phyloP scores from a whole-genome alignment of 2,797 vertebrate species.

The Acestrorhynchus altus region DNA sequence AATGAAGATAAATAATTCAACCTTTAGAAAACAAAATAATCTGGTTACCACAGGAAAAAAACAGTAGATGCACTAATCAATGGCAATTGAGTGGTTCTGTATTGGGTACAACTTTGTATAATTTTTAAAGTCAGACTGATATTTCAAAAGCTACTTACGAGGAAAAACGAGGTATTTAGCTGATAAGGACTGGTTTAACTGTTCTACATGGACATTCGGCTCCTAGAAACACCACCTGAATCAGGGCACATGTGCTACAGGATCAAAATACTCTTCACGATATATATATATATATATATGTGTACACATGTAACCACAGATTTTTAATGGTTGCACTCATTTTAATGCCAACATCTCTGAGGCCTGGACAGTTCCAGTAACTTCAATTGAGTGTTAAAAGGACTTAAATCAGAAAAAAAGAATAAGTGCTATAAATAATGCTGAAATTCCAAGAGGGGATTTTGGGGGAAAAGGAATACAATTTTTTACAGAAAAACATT shows the following conservation, averaged over 20 bases:
- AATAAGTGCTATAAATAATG: constrained; percentile 25
- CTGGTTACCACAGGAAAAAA: no score
- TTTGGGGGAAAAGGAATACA: constrained; percentile 11
- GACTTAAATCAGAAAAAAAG: not conserved
- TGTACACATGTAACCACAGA: not conserved
- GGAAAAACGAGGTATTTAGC: no score
- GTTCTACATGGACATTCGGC: not conserved
- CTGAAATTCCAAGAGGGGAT: constrained; percentile 15
- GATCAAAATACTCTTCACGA: not conserved
- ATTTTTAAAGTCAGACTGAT: no score
- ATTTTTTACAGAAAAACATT: constrained; percentile 12
- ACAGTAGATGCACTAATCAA: no score
- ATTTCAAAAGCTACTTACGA: no score
- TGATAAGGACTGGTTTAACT: not conserved
- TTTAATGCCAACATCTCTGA: constrained; percentile 41
- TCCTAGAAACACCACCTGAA: not conserved
- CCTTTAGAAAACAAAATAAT: no score
- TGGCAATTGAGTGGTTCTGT: no score
- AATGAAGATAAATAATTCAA: no score
- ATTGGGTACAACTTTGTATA: no score
- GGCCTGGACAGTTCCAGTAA: not conserved
- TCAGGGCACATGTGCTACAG: not conserved
- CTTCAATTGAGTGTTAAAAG: constrained; percentile 19
- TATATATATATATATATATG: no score
- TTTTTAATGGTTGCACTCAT: not conserved